Evolutionary conservation across 2,113 vertebrate genomes (phyloP).

Genomic region (Lepisosteus osseus): DNA sequence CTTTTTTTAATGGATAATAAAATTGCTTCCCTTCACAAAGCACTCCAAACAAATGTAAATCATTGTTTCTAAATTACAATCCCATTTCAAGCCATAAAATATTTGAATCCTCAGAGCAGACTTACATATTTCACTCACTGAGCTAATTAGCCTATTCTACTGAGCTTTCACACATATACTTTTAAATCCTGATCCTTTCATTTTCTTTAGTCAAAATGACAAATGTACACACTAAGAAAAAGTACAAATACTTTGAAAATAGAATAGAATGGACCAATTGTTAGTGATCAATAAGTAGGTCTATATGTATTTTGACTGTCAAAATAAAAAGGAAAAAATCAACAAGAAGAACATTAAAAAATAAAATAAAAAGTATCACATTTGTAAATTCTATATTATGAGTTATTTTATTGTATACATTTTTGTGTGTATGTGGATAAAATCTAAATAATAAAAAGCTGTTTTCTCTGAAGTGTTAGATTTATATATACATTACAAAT

Average conservation of each 20-base stretch:
- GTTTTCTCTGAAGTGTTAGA: too few species aligned
- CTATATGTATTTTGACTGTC: too few species aligned
- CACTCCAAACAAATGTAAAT: conserved; percentile 30
- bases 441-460: too few species aligned
- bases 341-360: conserved; percentile 4
- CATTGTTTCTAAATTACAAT: conserved; percentile 32
- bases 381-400: background rate
- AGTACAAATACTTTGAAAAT: background rate
- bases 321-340: too few species aligned
- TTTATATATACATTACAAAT: too few species aligned
- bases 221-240: background rate
- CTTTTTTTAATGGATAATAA: conserved; percentile 25
- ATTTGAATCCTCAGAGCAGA: background rate
- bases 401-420: too few species aligned
- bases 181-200: conserved; percentile 14
- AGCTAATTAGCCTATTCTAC: conserved; percentile 19
- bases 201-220: background rate
- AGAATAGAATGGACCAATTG: too few species aligned
- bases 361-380: conserved; percentile 10
- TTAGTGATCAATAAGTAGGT: too few species aligned
- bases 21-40: conserved; percentile 27
- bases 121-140: conserved; percentile 25
- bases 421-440: too few species aligned
- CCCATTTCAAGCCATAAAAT: conserved; percentile 21
- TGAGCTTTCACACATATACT: conserved; percentile 4